Conservation (phyloP, 2,797 vertebrate species). For the Rhinella marina region DNA sequence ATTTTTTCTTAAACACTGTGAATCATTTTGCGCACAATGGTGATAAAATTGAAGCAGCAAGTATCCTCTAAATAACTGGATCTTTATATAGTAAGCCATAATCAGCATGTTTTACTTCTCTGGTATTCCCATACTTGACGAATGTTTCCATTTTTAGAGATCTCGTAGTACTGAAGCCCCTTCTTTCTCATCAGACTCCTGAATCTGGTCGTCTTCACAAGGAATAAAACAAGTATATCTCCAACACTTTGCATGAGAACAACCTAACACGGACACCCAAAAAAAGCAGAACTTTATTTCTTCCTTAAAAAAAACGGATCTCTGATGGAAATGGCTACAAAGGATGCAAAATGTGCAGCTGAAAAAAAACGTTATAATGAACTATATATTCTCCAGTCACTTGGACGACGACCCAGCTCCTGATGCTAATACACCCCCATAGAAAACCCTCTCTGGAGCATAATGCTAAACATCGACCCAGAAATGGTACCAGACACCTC, state of each 20-base stretch:
- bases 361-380: background rate
- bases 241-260: background rate
- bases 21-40: slow-evolving; percentile 42
- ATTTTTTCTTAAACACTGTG: slow-evolving; percentile 4
- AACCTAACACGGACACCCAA: background rate
- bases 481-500: too few species aligned
- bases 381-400: background rate
- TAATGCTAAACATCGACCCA: too few species aligned
- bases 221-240: background rate
- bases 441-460: background rate
- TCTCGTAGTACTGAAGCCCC: background rate
- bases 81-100: slow-evolving; percentile 48
- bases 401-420: background rate
- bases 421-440: background rate
- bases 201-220: background rate
- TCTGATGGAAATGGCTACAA: too few species aligned
- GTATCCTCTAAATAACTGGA: slow-evolving; percentile 19
- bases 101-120: slow-evolving; percentile 37
- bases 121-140: slow-evolving; percentile 36
- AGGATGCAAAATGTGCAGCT: too few species aligned
- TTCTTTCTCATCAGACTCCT: background rate
- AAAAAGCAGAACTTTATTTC: too few species aligned
- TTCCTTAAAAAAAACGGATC: too few species aligned
- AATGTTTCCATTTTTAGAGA: slow-evolving; percentile 26
- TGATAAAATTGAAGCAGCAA: slow-evolving; percentile 27